These are phyloP conservation scores for Phoxinus phoxinus DNA, from an alignment of 2,113 vertebrate species.

Conservation along the genomic window DNA sequence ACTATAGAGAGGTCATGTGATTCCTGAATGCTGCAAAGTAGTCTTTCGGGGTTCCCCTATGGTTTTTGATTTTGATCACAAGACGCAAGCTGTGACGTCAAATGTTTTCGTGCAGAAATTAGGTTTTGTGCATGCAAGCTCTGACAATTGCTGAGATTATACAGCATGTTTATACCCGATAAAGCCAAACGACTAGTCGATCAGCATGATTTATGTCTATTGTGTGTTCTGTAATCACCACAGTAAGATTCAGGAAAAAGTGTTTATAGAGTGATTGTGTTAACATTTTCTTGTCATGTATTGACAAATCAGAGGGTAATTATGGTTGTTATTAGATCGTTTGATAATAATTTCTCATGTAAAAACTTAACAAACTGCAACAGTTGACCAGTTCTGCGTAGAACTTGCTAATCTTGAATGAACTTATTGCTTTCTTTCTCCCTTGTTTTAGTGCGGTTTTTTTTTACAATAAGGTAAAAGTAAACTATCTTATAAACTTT, in stretches of 20 bases:
- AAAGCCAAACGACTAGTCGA: neutral
- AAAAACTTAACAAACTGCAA: slow-evolving; percentile 9
- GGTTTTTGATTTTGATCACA: slow-evolving; percentile 16
- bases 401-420: neutral
- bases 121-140: slow-evolving; percentile 20
- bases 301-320: slow-evolving; percentile 9
- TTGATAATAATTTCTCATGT: slow-evolving; percentile 1
- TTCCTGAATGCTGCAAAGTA: slow-evolving; percentile 24
- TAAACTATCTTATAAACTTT: neutral
- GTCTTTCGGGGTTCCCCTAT: slow-evolving; percentile 32
- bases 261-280: neutral
- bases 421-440: neutral
- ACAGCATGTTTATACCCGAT: slow-evolving; percentile 4
- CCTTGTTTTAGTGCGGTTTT: neutral
- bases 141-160: neutral
- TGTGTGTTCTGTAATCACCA: neutral
- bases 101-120: slow-evolving; percentile 26
- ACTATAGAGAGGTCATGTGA: slow-evolving; percentile 27
- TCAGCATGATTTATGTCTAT: neutral
- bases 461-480: neutral
- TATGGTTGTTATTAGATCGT: neutral
- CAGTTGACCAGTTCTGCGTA: neutral
- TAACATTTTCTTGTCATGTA: slow-evolving; percentile 15
- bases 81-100: neutral
- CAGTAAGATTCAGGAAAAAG: neutral